Evolutionary conservation across 2,888 invertebrate genomes (phyloP).

Genomic region (Aromia moschata): DNA sequence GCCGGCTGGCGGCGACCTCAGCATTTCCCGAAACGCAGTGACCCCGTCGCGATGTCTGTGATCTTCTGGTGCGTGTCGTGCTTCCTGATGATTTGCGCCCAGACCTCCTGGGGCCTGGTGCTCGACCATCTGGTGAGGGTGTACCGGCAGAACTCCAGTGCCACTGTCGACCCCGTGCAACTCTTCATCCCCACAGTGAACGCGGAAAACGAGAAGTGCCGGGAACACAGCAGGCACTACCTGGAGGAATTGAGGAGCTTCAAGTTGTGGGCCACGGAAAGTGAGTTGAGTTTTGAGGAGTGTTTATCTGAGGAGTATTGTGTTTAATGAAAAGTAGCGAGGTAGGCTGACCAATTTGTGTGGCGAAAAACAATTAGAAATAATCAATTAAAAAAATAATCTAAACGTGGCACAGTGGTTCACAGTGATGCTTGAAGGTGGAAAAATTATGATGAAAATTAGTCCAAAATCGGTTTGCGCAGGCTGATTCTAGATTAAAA

Average conservation of each 20-base stretch:
- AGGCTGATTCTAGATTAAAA: no score
- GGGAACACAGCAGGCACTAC: slow-evolving; percentile 48
- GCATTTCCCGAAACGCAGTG: background rate
- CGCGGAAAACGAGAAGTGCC: slow-evolving; percentile 43
- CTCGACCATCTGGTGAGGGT: background rate
- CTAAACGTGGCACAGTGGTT: no score
- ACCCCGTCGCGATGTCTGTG: background rate
- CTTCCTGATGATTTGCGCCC: slow-evolving; percentile 10
- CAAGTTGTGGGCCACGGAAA: slow-evolving; percentile 52
- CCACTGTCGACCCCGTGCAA: slow-evolving; percentile 25
- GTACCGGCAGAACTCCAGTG: slow-evolving; percentile 4
- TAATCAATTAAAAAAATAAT: no score
- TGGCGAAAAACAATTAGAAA: no score
- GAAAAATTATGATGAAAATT: no score
- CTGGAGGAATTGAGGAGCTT: slow-evolving; percentile 45
- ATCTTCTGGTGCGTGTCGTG: slow-evolving; percentile 8
- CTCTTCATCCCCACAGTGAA: slow-evolving; percentile 44
- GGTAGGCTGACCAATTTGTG: no score
- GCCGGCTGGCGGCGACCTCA: background rate
- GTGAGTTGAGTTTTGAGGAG: no score
- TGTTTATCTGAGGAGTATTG: no score
- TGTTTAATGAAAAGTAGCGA: no score
- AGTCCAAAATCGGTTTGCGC: no score
- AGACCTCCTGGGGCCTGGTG: background rate
- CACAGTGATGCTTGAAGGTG: no score